Base-by-base conservation (phyloP, 2,888 invertebrate genomes). In the Chrysolina haemoptera region DNA sequence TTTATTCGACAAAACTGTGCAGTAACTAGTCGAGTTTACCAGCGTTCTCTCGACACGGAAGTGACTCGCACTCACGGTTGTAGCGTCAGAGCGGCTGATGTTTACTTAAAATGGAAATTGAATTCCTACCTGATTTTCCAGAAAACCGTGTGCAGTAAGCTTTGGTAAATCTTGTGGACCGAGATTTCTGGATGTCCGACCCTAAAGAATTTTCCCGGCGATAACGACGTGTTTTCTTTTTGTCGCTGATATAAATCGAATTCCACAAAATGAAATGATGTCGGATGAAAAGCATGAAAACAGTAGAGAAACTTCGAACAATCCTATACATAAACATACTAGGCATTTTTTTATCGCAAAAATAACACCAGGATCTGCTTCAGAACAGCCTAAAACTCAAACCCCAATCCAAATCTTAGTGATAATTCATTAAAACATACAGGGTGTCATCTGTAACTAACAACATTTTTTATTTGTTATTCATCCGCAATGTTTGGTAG, bases 61-160 rank as follows among this genome's bases (percentile, higher is more conserved):
- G n/a, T 27, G 27, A 59, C 59, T 22, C 59, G 53, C 22, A n/a
- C 59, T 35, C 14, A 59, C 11, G 59, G n/a, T 20, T 20, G 20
- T 55, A 27, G 27, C 59, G n/a, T 35, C 27, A 59, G 59, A 59
- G 27, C 27, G 27, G 59, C 14, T 27, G 68, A 68, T 71, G 71
- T 72, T 68, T 84, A 85, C 85, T 85, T 84, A 85, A 85, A 85
- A 85, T 86, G 86, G 85, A 86, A 85, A 86, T 86, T 85, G 86
- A 85, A 86, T 86, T 81, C 79, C 73, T 68, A 69, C 79, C 75
- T 75, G 73, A 73, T 73, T 73, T 27, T 48, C 27, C 35, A n/a
- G 69, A 62, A 69, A 63, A 69, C 69, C 69, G 35, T 63, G 63
- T 69, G 35, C 62, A 68, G 69, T 69, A 69, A 69, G 63, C 69